Conservation (phyloP, 92 coral and sea anemone species). For the Scolanthus callimorphus region DNA sequence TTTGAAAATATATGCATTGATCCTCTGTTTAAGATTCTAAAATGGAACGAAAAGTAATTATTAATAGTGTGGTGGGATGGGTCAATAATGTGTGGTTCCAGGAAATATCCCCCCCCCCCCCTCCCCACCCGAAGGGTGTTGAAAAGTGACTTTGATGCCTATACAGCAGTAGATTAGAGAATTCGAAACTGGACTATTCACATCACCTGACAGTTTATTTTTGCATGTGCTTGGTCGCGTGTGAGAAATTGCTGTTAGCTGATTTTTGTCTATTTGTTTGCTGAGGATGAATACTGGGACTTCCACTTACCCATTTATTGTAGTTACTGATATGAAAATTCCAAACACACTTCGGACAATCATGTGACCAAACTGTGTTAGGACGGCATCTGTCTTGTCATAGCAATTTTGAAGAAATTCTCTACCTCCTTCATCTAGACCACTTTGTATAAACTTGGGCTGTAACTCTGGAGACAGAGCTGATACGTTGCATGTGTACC, state of each 20-base stretch:
- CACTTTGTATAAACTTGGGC: slow-evolving; percentile 69
- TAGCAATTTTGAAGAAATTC: slow-evolving; percentile 67
- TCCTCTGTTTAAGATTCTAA: slow-evolving; percentile 81
- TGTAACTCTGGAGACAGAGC: slow-evolving; percentile 45
- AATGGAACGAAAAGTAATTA: too few relatives aligned
- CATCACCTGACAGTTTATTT: too few relatives aligned
- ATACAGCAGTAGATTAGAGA: too few relatives aligned
- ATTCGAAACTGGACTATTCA: too few relatives aligned
- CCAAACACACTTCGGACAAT: slow-evolving; percentile 70
- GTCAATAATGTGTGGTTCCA: too few relatives aligned
- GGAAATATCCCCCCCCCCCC: too few relatives aligned
- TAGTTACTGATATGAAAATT: slow-evolving; percentile 77
- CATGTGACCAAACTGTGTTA: slow-evolving; percentile 80
- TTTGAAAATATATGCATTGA: slow-evolving; percentile 95
- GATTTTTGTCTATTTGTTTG: too few relatives aligned
- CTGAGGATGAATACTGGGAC: too few relatives aligned
- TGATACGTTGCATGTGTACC: slow-evolving; percentile 62
- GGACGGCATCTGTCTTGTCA: slow-evolving; percentile 84
- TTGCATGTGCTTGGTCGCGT: neutral
- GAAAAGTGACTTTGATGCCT: too few relatives aligned
- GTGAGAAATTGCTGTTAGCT: neutral
- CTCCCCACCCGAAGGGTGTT: too few relatives aligned
- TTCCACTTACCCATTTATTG: slow-evolving; percentile 79
- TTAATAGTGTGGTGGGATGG: too few relatives aligned
- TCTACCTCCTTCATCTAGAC: slow-evolving; percentile 83